These are phyloP conservation scores for Andricus curvator DNA, from an alignment of 2,888 invertebrate genomes.

Conservation along the genomic window DNA sequence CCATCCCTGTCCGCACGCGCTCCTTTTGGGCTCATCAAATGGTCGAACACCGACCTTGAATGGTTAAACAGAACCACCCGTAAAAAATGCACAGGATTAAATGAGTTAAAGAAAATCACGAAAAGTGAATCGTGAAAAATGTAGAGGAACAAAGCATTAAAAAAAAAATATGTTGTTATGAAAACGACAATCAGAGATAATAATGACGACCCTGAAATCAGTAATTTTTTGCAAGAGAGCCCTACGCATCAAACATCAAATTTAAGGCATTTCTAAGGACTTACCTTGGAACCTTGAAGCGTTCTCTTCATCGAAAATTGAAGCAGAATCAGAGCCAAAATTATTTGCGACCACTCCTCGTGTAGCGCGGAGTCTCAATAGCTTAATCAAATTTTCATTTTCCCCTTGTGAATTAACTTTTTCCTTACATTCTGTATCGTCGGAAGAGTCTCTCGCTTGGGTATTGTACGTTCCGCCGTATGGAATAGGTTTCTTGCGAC, in stretches of 20 bases:
- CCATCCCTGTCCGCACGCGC: no score
- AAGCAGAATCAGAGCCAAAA: neutral
- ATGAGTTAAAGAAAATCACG: no score
- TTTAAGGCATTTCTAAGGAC: neutral
- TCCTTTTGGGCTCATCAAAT: no score
- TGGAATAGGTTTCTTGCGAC: neutral
- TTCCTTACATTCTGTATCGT: neutral
- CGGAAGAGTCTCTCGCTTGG: neutral
- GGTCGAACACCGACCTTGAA: no score
- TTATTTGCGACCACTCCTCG: neutral
- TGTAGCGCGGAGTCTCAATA: slow-evolving; percentile 1
- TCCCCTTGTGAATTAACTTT: neutral
- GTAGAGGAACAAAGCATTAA: no score
- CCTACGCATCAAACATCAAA: neutral
- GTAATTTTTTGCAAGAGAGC: no score
- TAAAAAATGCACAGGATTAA: no score
- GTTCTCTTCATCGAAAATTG: neutral
- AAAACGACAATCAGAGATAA: no score
- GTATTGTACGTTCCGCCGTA: neutral
- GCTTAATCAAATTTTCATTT: neutral
- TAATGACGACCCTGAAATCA: no score
- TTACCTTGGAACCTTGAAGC: neutral
- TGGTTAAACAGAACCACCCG: no score
- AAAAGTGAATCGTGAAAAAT: no score
- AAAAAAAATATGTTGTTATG: no score